Conservation (phyloP, 1,140 invertebrate species). For the Drosophila quadrilineata region DNA sequence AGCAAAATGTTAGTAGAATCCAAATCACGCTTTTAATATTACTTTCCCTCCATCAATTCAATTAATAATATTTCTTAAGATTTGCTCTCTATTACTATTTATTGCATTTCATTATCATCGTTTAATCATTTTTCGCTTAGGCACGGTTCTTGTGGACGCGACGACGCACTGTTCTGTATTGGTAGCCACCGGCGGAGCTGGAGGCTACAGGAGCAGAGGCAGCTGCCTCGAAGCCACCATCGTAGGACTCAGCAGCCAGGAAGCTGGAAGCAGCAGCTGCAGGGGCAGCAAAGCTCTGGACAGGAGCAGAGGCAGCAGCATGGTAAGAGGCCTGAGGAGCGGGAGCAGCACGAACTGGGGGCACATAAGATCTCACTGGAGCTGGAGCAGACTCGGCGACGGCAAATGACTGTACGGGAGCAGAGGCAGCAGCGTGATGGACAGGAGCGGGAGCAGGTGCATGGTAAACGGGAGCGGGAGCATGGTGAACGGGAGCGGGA, state of each 20-base stretch:
- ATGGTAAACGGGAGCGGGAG: too few species aligned
- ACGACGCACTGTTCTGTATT: slow-evolving; percentile 64
- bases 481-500: slow-evolving; percentile 35
- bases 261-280: slow-evolving; percentile 47
- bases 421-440: slow-evolving; percentile 39
- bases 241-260: slow-evolving; percentile 29
- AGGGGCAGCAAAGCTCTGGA: slow-evolving; percentile 39
- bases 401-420: slow-evolving; percentile 16
- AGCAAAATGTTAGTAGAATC: slow-evolving; percentile 4
- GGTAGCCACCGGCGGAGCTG: slow-evolving; percentile 41
- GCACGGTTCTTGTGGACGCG: slow-evolving; percentile 61
- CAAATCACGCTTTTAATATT: not conserved
- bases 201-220: slow-evolving; percentile 43
- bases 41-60: not conserved
- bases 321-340: slow-evolving; percentile 3
- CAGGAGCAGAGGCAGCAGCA: slow-evolving; percentile 24
- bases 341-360: slow-evolving; percentile 13
- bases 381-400: slow-evolving; percentile 11
- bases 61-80: not conserved
- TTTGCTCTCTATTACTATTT: slow-evolving; percentile 11
- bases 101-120: slow-evolving; percentile 17
- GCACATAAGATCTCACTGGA: slow-evolving; percentile 8
- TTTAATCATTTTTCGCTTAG: slow-evolving; percentile 19
- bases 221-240: slow-evolving; percentile 39
- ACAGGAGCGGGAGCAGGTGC: slow-evolving; percentile 46